Conservation (phyloP, 1,140 invertebrate species). For the Helicoverpa armigera region DNA sequence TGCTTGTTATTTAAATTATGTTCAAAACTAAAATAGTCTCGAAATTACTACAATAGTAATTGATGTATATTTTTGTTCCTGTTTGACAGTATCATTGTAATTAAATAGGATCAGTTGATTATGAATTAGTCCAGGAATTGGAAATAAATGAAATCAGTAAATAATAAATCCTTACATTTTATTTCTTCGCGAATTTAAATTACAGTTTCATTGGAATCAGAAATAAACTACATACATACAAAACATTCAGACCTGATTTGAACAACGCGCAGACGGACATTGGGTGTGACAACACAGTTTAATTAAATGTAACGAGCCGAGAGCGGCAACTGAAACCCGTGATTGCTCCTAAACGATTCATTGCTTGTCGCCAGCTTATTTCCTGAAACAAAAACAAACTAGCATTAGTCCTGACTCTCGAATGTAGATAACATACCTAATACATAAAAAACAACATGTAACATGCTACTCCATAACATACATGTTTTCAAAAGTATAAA, state of each 20-base stretch:
- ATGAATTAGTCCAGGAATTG: constrained; percentile 57
- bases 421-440: too few species aligned
- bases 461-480: too few species aligned
- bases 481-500: too few species aligned
- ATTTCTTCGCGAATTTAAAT: constrained; percentile 78
- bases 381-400: constrained; percentile 71
- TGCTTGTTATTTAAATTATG: constrained; percentile 48
- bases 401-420: neutral
- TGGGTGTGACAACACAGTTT: constrained; percentile 59
- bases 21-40: constrained; percentile 21
- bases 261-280: constrained; percentile 73
- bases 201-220: constrained; percentile 75
- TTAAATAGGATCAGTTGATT: constrained; percentile 54
- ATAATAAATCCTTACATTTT: constrained; percentile 80
- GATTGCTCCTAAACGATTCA: constrained; percentile 49
- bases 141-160: constrained; percentile 72
- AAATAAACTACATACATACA: constrained; percentile 78
- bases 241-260: constrained; percentile 78
- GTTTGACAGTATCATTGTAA: constrained; percentile 45
- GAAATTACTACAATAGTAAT: constrained; percentile 33
- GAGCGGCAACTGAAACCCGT: constrained; percentile 61
- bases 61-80: constrained; percentile 58
- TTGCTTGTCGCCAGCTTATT: constrained; percentile 65
- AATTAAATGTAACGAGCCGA: constrained; percentile 58
- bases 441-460: too few species aligned